These are phyloP conservation scores for Thamnophis elegans DNA, from an alignment of 2,797 vertebrate genomes.

Conservation along the genomic window DNA sequence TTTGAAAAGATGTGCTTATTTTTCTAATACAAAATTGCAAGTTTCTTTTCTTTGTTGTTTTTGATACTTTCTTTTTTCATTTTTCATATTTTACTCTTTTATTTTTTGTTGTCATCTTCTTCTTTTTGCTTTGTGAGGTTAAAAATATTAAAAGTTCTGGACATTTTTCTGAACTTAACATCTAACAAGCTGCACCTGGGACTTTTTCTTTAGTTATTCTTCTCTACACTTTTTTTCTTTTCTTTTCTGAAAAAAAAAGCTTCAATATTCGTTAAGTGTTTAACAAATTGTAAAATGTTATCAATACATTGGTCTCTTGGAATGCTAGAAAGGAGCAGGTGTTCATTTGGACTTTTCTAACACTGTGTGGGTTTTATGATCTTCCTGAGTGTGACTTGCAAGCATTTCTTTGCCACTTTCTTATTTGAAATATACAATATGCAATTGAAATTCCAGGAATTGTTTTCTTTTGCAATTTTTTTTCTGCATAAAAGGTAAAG, in stretches of 20 bases:
- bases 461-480: background rate
- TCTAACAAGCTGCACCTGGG: background rate
- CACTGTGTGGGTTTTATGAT: slow-evolving; percentile 1
- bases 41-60: background rate
- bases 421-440: slow-evolving; percentile 12
- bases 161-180: background rate
- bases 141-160: background rate
- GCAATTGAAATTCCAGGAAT: slow-evolving; percentile 17
- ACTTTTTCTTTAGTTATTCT: background rate
- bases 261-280: background rate
- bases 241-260: background rate
- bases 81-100: background rate
- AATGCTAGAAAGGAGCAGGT: background rate
- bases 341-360: slow-evolving; percentile 4
- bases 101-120: background rate
- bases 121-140: background rate
- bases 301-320: background rate
- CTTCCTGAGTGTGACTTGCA: slow-evolving; percentile 1
- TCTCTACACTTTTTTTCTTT: background rate
- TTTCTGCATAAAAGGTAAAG: no score
- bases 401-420: slow-evolving; percentile 9
- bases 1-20: background rate
- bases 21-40: background rate
- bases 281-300: background rate
- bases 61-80: background rate